Conservation (phyloP, 1,140 invertebrate genomes). For the Venturia canescens region DNA sequence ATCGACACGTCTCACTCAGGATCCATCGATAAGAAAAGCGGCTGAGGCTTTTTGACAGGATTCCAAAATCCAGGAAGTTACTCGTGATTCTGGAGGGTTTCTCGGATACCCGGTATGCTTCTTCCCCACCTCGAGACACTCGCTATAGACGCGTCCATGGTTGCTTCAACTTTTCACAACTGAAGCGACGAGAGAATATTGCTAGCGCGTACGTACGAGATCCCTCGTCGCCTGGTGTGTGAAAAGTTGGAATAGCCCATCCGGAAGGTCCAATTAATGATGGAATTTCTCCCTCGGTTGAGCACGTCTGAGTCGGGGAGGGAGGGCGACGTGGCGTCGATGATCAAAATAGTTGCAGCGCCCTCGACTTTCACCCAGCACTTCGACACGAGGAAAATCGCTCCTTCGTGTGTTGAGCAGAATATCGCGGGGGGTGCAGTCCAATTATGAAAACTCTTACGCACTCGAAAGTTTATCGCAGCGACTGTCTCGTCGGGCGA, state of each 20-base stretch:
- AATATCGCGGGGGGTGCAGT: slow-evolving; percentile 40
- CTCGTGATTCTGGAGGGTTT: no score
- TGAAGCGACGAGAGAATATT: no score
- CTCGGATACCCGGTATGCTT: no score
- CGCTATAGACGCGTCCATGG: no score
- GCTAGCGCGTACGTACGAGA: not conserved
- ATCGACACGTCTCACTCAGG: no score
- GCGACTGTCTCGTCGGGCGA: not conserved
- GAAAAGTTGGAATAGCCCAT: slow-evolving; percentile 19
- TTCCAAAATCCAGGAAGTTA: no score
- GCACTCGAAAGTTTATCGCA: slow-evolving; percentile 23
- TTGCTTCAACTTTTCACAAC: no score
- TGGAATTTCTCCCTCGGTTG: not conserved
- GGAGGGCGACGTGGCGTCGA: not conserved
- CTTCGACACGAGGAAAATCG: not conserved
- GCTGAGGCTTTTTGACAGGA: no score
- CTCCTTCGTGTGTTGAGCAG: slow-evolving; percentile 3
- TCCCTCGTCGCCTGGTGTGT: not conserved
- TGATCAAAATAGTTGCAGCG: slow-evolving; percentile 6
- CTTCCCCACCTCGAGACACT: no score
- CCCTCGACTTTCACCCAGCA: slow-evolving; percentile 11
- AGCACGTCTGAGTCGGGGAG: not conserved
- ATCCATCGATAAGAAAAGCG: no score
- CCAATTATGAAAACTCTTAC: slow-evolving; percentile 14
- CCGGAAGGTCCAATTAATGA: slow-evolving; percentile 22